Base-by-base conservation (phyloP, 2,888 invertebrate species). In the Drosophila buzzatii region DNA sequence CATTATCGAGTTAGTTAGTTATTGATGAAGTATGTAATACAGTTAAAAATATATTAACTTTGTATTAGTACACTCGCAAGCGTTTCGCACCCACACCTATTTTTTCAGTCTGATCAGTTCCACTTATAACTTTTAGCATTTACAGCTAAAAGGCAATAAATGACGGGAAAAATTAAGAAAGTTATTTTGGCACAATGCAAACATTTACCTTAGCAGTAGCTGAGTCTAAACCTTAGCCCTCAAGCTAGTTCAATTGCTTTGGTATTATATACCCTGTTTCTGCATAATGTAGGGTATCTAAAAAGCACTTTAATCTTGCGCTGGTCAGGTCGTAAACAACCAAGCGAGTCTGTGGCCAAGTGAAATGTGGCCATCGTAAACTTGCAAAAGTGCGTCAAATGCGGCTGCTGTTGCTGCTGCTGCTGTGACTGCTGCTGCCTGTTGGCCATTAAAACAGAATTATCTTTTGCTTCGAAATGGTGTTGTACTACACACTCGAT, bases 361-460 rank as follows among this genome's bases (percentile, higher is more conserved):
- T 65, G 62, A 76, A 68, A 64, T 76, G 76, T 72, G 68, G 61
- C 67, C 64, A 74, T 77, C 76, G 76, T 79, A 77, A 79, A 77
- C 69, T 58, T 79, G 79, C 69, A 77, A 77, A 74, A 77, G 63
- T 79, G 77, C 79, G 75, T 77, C 76, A 76, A 77, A 67, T 72
- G 77, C 77, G 76, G 77, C 57, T 39, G 58, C 41, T n/a, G 53
- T 7, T 37, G 47, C 18, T 55, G 57, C 55, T 49, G 56, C 18
- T 49, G 49, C 18, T 51, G 51, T 20, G 35, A n/a, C 16, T 37
- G 52, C 35, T 23, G 44, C 18, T 56, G 57, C 37, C 59, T 47
- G 67, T 51, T 59, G 70, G 70, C 79, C 77, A 77, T 77, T 79
- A 74, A 77, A 64, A 51, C 58, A 64, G 61, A 61, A 70, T 75